Evolutionary conservation across 2,888 invertebrate species (phyloP).

Genomic region (Campoplex nolae): DNA sequence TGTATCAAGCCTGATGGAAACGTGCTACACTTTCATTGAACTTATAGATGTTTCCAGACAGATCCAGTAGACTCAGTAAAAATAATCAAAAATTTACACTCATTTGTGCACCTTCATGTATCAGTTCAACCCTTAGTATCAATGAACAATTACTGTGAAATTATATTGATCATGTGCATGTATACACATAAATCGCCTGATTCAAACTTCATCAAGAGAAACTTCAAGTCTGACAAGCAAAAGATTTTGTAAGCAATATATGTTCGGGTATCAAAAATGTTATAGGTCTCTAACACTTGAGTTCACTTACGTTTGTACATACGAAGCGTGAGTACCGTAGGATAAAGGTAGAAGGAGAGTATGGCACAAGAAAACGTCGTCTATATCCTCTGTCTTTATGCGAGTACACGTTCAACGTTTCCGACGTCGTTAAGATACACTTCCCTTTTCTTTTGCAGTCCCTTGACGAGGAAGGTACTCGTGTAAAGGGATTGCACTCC

Average conservation of each 20-base stretch:
- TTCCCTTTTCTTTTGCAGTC: background rate
- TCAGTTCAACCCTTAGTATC: too few species aligned
- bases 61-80: background rate
- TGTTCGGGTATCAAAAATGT: conserved; percentile 12
- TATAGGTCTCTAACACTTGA: background rate
- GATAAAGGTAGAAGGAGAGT: conserved; percentile 24
- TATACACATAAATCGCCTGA: too few species aligned
- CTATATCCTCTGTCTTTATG: conserved; percentile 47
- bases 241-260: background rate
- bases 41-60: too few species aligned
- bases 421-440: conserved; percentile 45
- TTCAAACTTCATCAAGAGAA: background rate
- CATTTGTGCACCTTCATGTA: too few species aligned
- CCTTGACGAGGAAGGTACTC: conserved; percentile 37
- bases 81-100: too few species aligned
- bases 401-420: conserved; percentile 56
- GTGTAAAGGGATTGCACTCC: conserved; percentile 54
- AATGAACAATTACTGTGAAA: too few species aligned
- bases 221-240: background rate
- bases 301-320: conserved; percentile 5
- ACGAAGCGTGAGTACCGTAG: conserved; percentile 3
- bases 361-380: conserved; percentile 12
- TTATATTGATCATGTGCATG: too few species aligned
- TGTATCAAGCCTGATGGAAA: too few species aligned
- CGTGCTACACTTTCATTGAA: too few species aligned